Percentiles rank a stretch among this genome's conserved stretches.
These are phyloP conservation scores for Syrmaticus mikado DNA, from an alignment of 2,113 vertebrate species.

Conservation along the genomic window DNA sequence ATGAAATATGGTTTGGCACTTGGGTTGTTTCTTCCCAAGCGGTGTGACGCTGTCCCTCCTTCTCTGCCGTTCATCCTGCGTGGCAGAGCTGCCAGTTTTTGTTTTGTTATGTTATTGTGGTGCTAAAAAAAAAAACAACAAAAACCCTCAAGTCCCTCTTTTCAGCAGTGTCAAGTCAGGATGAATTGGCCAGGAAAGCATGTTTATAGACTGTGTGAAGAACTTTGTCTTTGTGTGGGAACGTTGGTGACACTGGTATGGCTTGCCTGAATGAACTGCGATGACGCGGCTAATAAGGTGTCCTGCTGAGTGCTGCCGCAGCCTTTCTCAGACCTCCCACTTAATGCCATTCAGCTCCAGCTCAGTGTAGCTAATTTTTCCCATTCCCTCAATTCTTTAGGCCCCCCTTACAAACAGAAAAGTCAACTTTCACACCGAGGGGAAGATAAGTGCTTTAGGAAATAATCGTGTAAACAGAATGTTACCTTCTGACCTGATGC, in stretches of 20 bases:
- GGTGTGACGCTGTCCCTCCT: constrained; percentile 65
- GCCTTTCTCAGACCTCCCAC: constrained; percentile 87
- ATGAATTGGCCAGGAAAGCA: constrained; percentile 87
- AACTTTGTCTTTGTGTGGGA: constrained; percentile 90
- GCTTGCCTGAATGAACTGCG: constrained; percentile 90
- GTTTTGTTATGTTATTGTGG: constrained; percentile 64
- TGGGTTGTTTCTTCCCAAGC: constrained; percentile 76
- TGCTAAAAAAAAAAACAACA: constrained; percentile 42
- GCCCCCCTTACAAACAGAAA: constrained; percentile 83
- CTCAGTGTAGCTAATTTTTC: constrained; percentile 91
- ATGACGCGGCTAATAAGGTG: constrained; percentile 87
- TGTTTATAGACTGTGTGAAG: constrained; percentile 95
- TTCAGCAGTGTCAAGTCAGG: constrained; percentile 82
- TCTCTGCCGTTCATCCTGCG: constrained; percentile 39
- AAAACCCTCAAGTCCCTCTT: constrained; percentile 55
- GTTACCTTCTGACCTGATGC: constrained; percentile 95
- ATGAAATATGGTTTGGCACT: constrained; percentile 81
- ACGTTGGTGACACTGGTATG: constrained; percentile 89
- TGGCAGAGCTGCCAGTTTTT: constrained; percentile 33
- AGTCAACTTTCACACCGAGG: constrained; percentile 90
- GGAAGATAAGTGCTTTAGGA: constrained; percentile 92
- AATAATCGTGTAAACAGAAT: constrained; percentile 92
- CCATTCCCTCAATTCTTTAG: constrained; percentile 85
- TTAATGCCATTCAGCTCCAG: constrained; percentile 87
- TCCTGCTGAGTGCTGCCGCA: constrained; percentile 74